Percentiles rank a stretch among this genome's conserved stretches.
These are phyloP conservation scores for Panthera leo DNA, from an alignment of 2,113 vertebrate genomes.

Conservation along the genomic window DNA sequence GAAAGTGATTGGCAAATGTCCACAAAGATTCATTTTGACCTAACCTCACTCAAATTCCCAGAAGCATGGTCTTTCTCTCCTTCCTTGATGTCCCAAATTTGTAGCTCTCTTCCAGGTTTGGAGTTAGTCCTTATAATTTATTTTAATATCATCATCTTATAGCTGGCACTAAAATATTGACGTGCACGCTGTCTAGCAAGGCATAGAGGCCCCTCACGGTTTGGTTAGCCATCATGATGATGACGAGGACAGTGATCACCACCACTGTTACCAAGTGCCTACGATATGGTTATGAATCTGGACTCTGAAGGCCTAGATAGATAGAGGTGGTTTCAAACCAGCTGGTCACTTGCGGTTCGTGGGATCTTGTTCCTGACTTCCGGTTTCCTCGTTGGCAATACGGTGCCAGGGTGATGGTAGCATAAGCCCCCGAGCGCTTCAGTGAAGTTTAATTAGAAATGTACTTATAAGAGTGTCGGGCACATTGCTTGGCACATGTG, in stretches of 20 bases:
- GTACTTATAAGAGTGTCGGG: background rate
- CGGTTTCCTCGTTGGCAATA: background rate
- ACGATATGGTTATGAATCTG: background rate
- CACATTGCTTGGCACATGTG: background rate
- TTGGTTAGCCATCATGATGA: background rate
- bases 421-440: background rate
- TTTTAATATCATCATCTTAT: background rate
- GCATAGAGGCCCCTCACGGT: background rate
- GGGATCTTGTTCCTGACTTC: background rate
- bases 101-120: background rate
- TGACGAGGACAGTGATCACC: background rate
- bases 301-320: background rate
- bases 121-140: background rate
- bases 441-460: background rate
- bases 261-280: background rate
- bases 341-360: background rate
- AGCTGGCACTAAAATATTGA: background rate
- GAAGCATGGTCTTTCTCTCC: background rate
- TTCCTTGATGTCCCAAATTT: background rate
- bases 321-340: background rate
- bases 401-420: background rate
- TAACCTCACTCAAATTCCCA: background rate
- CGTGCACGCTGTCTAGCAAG: background rate
- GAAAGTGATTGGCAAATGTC: background rate
- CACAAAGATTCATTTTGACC: background rate